phyloP scores from a whole-genome alignment of 2,113 vertebrate species.

The Pycnonotus jocosus region DNA sequence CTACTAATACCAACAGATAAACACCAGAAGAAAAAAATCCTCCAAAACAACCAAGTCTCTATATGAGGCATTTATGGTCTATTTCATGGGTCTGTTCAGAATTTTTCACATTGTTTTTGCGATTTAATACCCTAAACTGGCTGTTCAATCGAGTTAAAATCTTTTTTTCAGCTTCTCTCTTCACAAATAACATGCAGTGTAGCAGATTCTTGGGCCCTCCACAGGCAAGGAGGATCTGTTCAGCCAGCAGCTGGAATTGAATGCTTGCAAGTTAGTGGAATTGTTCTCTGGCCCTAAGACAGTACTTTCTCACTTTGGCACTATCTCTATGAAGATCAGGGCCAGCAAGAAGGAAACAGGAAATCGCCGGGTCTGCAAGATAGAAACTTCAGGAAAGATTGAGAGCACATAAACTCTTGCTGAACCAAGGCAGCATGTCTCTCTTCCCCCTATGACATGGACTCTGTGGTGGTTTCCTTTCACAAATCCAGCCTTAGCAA shows the following conservation, averaged over 20 bases:
- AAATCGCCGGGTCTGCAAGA: slow-evolving; percentile 33
- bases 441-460: neutral
- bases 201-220: neutral
- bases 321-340: slow-evolving; percentile 32
- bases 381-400: slow-evolving; percentile 47
- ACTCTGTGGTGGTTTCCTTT: neutral
- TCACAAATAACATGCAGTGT: neutral
- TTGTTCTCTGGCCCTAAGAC: neutral
- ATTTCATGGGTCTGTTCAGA: neutral
- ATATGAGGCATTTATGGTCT: neutral
- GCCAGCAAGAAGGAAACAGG: slow-evolving; percentile 53
- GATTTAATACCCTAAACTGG: neutral
- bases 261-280: neutral
- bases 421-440: neutral
- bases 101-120: neutral
- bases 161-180: neutral
- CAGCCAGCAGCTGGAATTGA: neutral
- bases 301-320: neutral
- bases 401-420: slow-evolving; percentile 38
- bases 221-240: neutral
- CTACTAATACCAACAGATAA: neutral
- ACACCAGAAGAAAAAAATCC: neutral
- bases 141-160: neutral
- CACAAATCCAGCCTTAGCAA: neutral
- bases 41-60: neutral